Conservation (phyloP, 2,888 invertebrate species). For the Xestia ashworthii region DNA sequence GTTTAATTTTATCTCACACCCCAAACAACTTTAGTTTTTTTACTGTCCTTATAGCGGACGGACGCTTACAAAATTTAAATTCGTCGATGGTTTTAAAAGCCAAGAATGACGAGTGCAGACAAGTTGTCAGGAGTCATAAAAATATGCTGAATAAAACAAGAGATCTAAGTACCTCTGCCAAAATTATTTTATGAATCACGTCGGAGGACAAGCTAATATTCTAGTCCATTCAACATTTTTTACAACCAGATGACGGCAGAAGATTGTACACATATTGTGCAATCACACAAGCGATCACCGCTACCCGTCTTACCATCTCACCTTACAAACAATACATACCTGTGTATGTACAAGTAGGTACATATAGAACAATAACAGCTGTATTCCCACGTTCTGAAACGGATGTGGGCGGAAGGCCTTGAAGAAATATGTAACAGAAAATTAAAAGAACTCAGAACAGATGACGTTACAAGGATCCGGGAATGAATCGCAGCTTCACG, state of each 20-base stretch:
- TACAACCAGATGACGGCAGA: constrained; percentile 14
- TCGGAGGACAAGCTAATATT: not conserved
- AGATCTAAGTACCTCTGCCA: too few relatives aligned
- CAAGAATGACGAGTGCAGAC: not conserved
- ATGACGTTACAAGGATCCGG: constrained; percentile 63
- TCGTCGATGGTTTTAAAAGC: not conserved
- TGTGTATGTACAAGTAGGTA: constrained; percentile 41
- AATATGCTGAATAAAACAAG: not conserved
- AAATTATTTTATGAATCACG: constrained; percentile 9
- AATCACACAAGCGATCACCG: constrained; percentile 41
- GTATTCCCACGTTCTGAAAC: constrained; percentile 66
- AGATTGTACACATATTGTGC: constrained; percentile 16
- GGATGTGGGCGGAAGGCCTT: constrained; percentile 71
- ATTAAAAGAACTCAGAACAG: constrained; percentile 49
- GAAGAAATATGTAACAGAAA: constrained; percentile 66
- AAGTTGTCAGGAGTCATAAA: not conserved
- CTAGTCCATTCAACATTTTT: constrained; percentile 28
- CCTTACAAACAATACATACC: constrained; percentile 37
- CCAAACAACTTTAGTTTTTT: not conserved
- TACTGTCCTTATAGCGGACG: not conserved
- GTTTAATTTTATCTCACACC: not conserved
- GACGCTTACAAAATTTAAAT: not conserved
- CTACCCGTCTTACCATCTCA: constrained; percentile 64
- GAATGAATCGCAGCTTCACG: constrained; percentile 42
- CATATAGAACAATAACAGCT: constrained; percentile 64